Conservation (phyloP, 2,113 vertebrate genomes). For the Scytalopus superciliaris region DNA sequence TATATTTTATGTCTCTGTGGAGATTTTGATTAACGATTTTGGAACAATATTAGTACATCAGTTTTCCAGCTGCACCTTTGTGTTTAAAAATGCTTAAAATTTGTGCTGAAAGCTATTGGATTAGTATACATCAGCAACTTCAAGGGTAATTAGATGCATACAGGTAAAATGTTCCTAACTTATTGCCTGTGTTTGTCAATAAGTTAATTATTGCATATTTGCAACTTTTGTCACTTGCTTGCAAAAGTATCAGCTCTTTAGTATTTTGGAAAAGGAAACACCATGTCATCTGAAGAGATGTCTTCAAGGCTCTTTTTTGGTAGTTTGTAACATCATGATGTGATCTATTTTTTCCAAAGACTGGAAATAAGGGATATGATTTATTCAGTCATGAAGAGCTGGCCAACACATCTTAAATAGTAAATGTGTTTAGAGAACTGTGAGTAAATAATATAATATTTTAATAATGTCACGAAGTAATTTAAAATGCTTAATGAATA, state of each 20-base stretch:
- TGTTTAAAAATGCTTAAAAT: neutral
- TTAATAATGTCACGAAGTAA: neutral
- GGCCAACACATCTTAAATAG: neutral
- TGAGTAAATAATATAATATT: neutral
- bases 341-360: neutral
- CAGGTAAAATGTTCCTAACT: neutral
- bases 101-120: neutral
- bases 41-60: neutral
- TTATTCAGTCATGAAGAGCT: neutral
- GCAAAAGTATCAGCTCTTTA: neutral
- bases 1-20: neutral
- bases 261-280: neutral
- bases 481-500: conserved; percentile 5
- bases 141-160: neutral
- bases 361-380: neutral
- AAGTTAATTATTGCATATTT: neutral
- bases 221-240: neutral
- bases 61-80: neutral
- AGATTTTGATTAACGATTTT: neutral
- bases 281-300: neutral
- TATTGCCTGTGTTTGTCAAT: neutral
- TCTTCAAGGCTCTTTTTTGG: neutral
- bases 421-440: neutral
- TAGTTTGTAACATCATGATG: neutral
- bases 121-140: neutral